Evolutionary conservation across 2,113 vertebrate genomes (phyloP), one percentile per base, ranked within the genome.

Genomic region (Dunckerocampus dactyliophorus): DNA sequence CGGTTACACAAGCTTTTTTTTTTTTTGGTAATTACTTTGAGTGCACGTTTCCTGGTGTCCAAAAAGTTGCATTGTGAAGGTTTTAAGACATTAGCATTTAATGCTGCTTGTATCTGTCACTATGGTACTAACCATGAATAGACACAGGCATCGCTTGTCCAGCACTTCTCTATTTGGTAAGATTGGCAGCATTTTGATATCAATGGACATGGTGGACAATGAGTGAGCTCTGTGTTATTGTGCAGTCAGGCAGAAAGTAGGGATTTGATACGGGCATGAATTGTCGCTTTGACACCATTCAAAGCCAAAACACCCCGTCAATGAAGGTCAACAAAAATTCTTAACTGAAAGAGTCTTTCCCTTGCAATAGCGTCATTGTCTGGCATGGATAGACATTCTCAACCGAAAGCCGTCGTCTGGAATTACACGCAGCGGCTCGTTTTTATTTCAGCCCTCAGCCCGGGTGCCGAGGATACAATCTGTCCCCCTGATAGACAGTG

Each of bases 221-320:
- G 75, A 70, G 62, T 77, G 80, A 47, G 76, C 63, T 53, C 71
- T 34, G 74, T 68, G 70, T 85, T 85, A 87, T 88, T 88, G 85
- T 88, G 83, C 76, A 80, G 80, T 85, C 74, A 67, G 46, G 66
- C 69, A 51, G 76, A 80, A 85, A 85, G 77, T 81, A 62, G 77
- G 67, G 70, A 62, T 67, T 48, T 70, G 75, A 81, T 34, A 8
- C 7, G 7, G 31, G 31, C 82, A 82, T 86, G 65, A 63, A 19
- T 56, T 63, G 75, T 62, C 71, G 76, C 81, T 77, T 82, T 85
- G 76, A 69, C 22, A 31, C 62, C 51, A 76, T 85, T 86, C 69
- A 82, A 63, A 79, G 70, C 56, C 75, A 74, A 83, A 86, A 83
- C 80, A 75, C 19, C 47, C 19, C 47, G 0, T 49, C n/a, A n/a